Evolutionary conservation across 2,888 invertebrate genomes (phyloP), one percentile per base, ranked within the genome.

Genomic region (Catocala sponsa): DNA sequence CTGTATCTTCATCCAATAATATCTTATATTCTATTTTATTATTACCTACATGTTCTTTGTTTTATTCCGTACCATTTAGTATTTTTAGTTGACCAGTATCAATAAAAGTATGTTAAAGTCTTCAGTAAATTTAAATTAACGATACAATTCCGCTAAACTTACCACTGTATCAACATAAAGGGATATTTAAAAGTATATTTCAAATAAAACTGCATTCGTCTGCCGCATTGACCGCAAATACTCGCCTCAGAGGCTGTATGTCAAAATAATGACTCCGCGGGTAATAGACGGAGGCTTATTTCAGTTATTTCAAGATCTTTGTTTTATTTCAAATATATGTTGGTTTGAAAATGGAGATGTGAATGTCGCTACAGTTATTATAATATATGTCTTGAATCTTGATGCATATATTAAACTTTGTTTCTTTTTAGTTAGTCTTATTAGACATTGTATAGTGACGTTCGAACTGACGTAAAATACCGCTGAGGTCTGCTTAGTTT

Each of bases 191-290:
- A 88, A 87, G 80, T 89, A 84, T 87, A 90, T 88, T 90, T 86
- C 81, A 87, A 83, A 91, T 91, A 90, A 89, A 89, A 85, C 83
- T 88, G 86, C 87, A 87, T 88, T 88, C 83, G 85, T 82, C 79
- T 82, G 82, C 82, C 88, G 89, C 87, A 89, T 90, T 93, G 92
- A 93, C 93, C 93, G 91, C 92, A 94, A 88, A 90, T 86, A 84
- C 86, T 81, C 80, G 81, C 88, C 83, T 77, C 85, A 82, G 85
- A 87, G 88, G 90, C 81, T 84, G 85, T 94, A 88, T 91, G 91
- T 94, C 94, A 94, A 92, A 94, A 92, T 94, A 94, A 94, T 92
- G 91, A 91, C 90, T 89, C 77, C 76, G 68, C 43, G 72, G 81
- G 87, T 88, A 90, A 90, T 88, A 88, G 88, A 82, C 84, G 74